Base-by-base conservation (phyloP, 2,888 invertebrate genomes). In the Drosophila lacicola region DNA sequence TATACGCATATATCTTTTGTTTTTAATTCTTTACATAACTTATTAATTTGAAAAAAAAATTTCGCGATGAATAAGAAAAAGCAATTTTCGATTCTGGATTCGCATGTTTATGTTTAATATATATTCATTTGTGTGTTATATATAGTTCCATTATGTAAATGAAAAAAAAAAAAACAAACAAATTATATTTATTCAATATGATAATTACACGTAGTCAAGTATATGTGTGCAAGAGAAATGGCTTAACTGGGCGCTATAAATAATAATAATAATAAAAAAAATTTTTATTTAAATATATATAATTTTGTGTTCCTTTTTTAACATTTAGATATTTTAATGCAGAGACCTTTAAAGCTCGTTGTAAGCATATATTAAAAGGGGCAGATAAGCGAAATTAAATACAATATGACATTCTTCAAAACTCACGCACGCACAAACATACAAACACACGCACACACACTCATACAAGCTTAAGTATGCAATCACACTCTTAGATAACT, bases 171-270 rank as follows among this genome's bases (percentile, higher is more conserved):
- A 66, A 46, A 45, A 25, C 29, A 45, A 9, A 41, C 29, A 29
- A 29, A 29, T 34, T 63, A 25, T 46, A 65, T 75, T 81, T 84
- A 75, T 65, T 78, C 50, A 51, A 46, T 61, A 54, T 60, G 64
- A 75, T 63, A 69, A 36, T 63, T 63, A 62, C 42, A 46, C 49
- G 29, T 57, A 64, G 70, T 74, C 76, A 75, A 50, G 55, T 39
- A 51, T 49, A 58, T 36, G 47, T 66, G 41, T 58, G 66, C 66
- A 73, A 51, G 56, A 44, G 56, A 70, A 70, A 78, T 84, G 82
- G 84, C 85, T 80, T 57, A 78, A 63, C 72, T 70, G 79, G 85
- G 82, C 71, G 72, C 80, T 80, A 80, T 65, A 66, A 65, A 56
- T 61, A 76, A 60, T 56, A 56, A 70, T 56, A 56, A 70, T 50